A percentile compares a stretch with the other conserved stretches of the same genome.
These are phyloP conservation scores for Psittacula derbiana DNA, from an alignment of 2,797 vertebrate species.

Conservation along the genomic window DNA sequence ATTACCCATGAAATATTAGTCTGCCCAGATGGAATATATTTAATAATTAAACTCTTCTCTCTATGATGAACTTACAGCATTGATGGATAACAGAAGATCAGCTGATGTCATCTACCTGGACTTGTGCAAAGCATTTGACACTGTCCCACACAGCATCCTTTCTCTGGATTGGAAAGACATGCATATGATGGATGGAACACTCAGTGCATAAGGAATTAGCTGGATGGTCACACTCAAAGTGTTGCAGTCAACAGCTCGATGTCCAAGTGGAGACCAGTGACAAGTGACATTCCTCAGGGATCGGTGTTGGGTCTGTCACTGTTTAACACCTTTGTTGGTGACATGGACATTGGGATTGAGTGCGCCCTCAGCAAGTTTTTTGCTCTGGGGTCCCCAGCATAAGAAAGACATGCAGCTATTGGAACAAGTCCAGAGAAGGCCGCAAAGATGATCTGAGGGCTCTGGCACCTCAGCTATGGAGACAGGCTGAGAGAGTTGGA, in stretches of 20 bases:
- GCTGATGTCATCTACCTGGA: neutral
- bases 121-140: neutral
- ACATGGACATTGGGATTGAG: neutral
- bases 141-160: neutral
- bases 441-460: neutral
- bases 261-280: neutral
- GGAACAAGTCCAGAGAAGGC: neutral
- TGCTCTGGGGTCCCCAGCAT: neutral
- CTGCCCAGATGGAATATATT: neutral
- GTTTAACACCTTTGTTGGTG: neutral
- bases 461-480: neutral
- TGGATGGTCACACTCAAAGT: neutral
- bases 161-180: neutral
- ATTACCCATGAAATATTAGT: neutral
- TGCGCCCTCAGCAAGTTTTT: neutral
- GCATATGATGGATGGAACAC: neutral
- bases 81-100: neutral
- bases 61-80: neutral
- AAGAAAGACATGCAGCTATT: neutral
- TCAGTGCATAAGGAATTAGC: neutral
- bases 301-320: neutral
- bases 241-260: neutral
- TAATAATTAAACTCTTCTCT: neutral
- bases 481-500: neutral
- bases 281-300: neutral